Evolutionary conservation across 2,797 vertebrate genomes (phyloP), one percentile per base, ranked within the genome.

Genomic region (Aselliscus stoliczkanus): DNA sequence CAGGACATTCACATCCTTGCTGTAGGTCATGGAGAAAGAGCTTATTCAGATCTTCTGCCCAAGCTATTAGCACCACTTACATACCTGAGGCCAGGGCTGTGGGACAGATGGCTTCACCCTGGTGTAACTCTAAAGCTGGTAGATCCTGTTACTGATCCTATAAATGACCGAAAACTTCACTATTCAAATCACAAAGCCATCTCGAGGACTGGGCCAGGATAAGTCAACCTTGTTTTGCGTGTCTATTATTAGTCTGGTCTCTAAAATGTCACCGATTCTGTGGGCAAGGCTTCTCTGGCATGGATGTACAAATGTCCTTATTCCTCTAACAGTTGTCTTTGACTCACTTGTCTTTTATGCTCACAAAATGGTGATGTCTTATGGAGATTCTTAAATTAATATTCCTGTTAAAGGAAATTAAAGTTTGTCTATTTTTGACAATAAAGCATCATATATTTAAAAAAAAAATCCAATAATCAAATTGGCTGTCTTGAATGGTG

Each of bases 381-480:
- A 80, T 69, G 67, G 82, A 95, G 47, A 64, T 23, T 75, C 23
- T 88, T 70, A 85, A 92, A 65, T 91, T 91, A 93, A 83, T 70
- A 86, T 88, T 96, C 88, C 92, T 96, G 83, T 96, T 94, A 85
- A 96, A 96, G 93, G 88, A 97, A 96, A 97, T 64, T 58, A 67
- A 25, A 95, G 39, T 79, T 97, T 97, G 77, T 96, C 95, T 97
- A 52, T 94, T 92, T 97, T 90, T 97, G 76, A 97, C 76, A 96
- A 97, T 97, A 67, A 87, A 97, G 29, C 42, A 67, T 79, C 72
- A n/a, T 76, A 82, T 34, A 42, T 92, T 97, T 97, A n/a, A n/a
- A n/a, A n/a, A n/a, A n/a, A n/a, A 93, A 69, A 83, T 27, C 29
- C 18, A 93, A 12, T 60, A 91, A 85, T 94, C 56, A 81, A 34